Conservation (phyloP, 2,888 invertebrate species). For the Drosophila parthenogenetica region DNA sequence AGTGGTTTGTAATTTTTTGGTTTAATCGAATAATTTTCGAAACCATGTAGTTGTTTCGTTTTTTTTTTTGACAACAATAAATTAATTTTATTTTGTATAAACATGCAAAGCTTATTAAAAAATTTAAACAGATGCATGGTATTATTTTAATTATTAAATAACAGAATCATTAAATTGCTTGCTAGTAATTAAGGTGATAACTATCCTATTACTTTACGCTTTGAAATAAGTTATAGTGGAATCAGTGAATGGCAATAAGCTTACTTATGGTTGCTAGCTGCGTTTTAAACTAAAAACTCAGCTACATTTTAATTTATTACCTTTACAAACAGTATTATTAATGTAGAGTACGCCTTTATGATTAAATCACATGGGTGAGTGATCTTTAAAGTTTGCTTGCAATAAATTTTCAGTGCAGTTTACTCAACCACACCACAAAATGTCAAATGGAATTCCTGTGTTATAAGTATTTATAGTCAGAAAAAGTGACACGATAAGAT, state of each 20-base stretch:
- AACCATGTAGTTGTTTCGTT: too few relatives aligned
- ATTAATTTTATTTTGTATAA: not conserved
- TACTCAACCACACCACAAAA: conserved; percentile 6
- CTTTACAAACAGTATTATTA: not conserved
- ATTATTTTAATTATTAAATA: too few relatives aligned
- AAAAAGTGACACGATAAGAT: too few relatives aligned
- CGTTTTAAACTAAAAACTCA: not conserved
- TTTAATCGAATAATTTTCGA: too few relatives aligned
- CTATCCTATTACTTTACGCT: not conserved
- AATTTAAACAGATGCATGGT: not conserved
- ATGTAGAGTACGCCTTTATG: conserved; percentile 4
- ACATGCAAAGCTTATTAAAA: not conserved
- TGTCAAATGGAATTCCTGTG: conserved; percentile 35
- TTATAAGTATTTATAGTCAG: not conserved
- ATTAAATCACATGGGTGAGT: conserved; percentile 2
- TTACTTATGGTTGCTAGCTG: not conserved
- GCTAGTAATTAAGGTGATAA: not conserved
- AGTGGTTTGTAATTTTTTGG: too few relatives aligned
- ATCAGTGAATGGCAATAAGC: not conserved
- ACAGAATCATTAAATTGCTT: not conserved
- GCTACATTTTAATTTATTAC: not conserved
- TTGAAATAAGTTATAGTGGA: not conserved
- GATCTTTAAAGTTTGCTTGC: conserved; percentile 17
- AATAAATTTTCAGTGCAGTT: conserved; percentile 26
- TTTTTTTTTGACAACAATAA: not conserved